Percentiles rank a stretch among this genome's conserved stretches.
Evolutionary conservation across 2,113 vertebrate species (phyloP).

Genomic region (Muscicapa adusta): DNA sequence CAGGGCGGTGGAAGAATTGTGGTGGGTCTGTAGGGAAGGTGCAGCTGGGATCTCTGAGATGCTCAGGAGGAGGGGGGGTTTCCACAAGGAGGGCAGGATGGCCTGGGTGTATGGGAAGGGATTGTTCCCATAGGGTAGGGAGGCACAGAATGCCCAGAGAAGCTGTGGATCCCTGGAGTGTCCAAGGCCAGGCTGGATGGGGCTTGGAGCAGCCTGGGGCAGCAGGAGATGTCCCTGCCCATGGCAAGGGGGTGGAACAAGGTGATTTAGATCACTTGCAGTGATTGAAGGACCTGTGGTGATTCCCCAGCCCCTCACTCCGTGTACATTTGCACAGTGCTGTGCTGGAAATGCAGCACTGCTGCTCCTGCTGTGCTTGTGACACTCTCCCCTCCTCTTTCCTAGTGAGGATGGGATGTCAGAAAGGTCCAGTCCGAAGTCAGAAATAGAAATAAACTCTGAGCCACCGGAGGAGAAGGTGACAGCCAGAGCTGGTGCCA

Average conservation of each 20-base stretch:
- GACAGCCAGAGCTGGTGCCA: slow-evolving; percentile 86
- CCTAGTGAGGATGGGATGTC: slow-evolving; percentile 82
- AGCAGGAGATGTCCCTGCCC: neutral
- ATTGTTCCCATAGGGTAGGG: neutral
- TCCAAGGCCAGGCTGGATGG: rapidly evolving
- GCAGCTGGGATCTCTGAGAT: neutral
- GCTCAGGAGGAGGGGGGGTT: neutral
- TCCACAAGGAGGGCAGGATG: neutral
- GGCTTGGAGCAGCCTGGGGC: neutral
- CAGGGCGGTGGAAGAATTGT: too few species aligned
- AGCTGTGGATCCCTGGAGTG: neutral
- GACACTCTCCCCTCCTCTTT: slow-evolving; percentile 51
- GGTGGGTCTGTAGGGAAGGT: too few species aligned
- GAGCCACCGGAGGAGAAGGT: slow-evolving; percentile 90
- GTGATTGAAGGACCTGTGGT: rapidly evolving
- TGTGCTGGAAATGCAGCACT: neutral
- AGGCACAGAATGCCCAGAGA: neutral
- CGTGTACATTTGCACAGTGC: neutral
- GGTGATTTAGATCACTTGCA: neutral
- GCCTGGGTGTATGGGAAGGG: neutral
- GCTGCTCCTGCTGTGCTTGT: slow-evolving; percentile 23
- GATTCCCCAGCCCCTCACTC: neutral
- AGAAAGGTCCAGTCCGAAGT: slow-evolving; percentile 91
- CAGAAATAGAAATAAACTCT: slow-evolving; percentile 83
- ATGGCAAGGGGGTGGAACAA: neutral